Base-by-base conservation (phyloP, 92 coral and sea anemone species). In the Ricordea florida region DNA sequence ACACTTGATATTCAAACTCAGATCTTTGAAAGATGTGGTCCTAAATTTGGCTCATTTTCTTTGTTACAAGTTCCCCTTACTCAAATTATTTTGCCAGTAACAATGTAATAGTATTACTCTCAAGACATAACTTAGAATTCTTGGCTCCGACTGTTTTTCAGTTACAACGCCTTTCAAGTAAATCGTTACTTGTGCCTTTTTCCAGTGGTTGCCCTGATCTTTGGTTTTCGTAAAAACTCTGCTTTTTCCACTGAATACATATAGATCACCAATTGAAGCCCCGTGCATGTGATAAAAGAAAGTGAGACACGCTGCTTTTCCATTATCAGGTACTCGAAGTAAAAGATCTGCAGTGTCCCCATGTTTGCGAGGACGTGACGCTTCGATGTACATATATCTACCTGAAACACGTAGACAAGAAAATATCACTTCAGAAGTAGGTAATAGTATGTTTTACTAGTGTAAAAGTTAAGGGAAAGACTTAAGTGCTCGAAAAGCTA, bases 251-350 rank as follows among this genome's bases (percentile, higher is more conserved):
- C 31, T 51, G 58, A 38, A 62, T 13, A 62, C 69, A 26, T 38
- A 38, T 5, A 62, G 69, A 62, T 22, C 26, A 38, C 69, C 69
- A 5, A 25, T 37, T 11, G 69, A 2, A 22, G 69, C 50, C 17
- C 69, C 69, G 15, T 62, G 28, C 58, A 51, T 51, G 15, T 51
- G 58, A 51, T 51, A 51, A 34, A 11, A 51, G 21, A 51, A 51
- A 38, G 50, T 23, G 42, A 62, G 69, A 14, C 69, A 62, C 10
- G 69, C 13, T 41, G 2, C 16, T 11, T 38, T 24, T 42, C 69
- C 51, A 1, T 24, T 62, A 15, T 24, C 10, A 4, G 52, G 50
- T 15, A 9, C 52, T n/a, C 50, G 38, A 18, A 62, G 21, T 10
- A 13, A 49, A 21, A 62, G 35, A 7, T 62, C 26, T 15, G 69